These are phyloP conservation scores for Pollimyrus isidori DNA, from an alignment of 2,113 vertebrate genomes.

Conservation along the genomic window DNA sequence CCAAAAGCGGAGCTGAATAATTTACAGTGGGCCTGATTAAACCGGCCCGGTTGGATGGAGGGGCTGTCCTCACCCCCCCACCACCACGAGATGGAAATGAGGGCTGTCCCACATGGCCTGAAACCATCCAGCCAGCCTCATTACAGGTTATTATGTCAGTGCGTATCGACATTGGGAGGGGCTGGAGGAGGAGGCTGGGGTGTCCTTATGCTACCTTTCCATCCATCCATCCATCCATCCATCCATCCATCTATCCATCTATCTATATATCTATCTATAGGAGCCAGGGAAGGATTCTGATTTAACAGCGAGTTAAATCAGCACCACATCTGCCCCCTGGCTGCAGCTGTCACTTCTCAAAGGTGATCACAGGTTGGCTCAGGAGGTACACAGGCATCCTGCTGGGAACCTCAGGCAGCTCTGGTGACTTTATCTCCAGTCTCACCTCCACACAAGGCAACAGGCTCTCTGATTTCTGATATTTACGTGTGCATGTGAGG, in stretches of 20 bases:
- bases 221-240: background rate
- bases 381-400: background rate
- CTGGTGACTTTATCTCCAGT: background rate
- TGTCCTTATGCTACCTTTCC: background rate
- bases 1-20: slow-evolving; percentile 55
- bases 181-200: background rate
- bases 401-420: background rate
- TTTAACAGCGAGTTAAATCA: too few relatives aligned
- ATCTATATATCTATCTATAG: background rate
- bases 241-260: background rate
- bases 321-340: background rate
- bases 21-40: slow-evolving; percentile 61
- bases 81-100: background rate
- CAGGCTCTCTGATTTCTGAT: background rate
- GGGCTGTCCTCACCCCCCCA: background rate
- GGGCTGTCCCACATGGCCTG: background rate
- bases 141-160: background rate
- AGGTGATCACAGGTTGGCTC: background rate
- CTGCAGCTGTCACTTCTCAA: background rate
- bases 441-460: background rate
- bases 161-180: background rate
- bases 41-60: slow-evolving; percentile 21
- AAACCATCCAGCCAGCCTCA: background rate
- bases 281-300: too few relatives aligned
- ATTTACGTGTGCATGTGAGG: background rate